Conservation (phyloP, 1,140 invertebrate species). For the Bombus vancouverensis region DNA sequence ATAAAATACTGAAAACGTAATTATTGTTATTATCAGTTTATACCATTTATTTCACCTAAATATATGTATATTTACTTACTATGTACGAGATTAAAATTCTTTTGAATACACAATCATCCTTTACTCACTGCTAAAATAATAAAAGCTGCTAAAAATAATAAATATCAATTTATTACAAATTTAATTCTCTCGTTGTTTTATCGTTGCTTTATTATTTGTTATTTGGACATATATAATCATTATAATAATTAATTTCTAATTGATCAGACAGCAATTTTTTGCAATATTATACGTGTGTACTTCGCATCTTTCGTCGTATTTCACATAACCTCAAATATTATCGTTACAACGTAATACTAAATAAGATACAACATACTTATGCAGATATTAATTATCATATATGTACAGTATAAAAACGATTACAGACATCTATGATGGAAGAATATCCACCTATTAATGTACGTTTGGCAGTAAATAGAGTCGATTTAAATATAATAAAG, state of each 20-base stretch:
- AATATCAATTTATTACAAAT: not conserved
- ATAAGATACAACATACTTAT: not conserved
- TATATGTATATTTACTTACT: not conserved
- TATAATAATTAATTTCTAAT: not conserved
- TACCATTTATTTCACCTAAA: not conserved
- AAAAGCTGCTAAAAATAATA: not conserved
- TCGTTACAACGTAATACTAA: too few relatives aligned
- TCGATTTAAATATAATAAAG: slow-evolving; percentile 83
- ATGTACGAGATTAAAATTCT: not conserved
- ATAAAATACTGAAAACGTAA: slow-evolving; percentile 38
- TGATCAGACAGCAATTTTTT: not conserved
- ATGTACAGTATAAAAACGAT: too few relatives aligned
- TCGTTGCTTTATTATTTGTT: not conserved
- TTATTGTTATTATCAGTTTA: not conserved
- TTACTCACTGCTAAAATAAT: too few relatives aligned
- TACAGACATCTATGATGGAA: slow-evolving; percentile 43
- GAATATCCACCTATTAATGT: slow-evolving; percentile 74
- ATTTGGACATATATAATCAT: not conserved
- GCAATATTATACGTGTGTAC: not conserved
- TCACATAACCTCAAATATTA: not conserved
- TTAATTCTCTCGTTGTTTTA: not conserved
- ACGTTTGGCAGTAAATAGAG: slow-evolving; percentile 80
- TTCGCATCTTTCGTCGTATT: not conserved
- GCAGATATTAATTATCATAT: not conserved
- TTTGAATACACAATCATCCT: not conserved